These are phyloP conservation scores for Porites lutea DNA, from an alignment of 64 coral and sea anemone species.

Conservation along the genomic window DNA sequence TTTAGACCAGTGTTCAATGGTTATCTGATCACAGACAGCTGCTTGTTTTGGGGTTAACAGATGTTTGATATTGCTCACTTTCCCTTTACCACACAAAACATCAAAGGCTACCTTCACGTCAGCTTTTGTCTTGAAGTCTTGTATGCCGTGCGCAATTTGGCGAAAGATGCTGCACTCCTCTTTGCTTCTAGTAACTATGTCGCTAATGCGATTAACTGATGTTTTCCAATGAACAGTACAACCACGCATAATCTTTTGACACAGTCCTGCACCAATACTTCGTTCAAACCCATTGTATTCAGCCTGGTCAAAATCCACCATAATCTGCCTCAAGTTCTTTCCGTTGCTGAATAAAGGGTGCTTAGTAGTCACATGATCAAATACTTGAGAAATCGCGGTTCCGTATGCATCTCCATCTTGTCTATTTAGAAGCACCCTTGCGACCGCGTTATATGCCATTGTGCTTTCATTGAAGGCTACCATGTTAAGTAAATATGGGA, in stretches of 20 bases:
- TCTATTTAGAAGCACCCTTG: slow-evolving; percentile 19
- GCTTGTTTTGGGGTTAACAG: not conserved
- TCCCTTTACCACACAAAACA: slow-evolving; percentile 39
- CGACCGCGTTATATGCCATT: slow-evolving; percentile 21
- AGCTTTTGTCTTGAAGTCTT: not conserved
- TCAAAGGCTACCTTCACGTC: slow-evolving; percentile 27
- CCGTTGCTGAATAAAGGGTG: slow-evolving; percentile 24
- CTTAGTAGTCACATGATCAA: slow-evolving; percentile 1
- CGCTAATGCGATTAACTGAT: slow-evolving; percentile 39
- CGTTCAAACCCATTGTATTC: slow-evolving; percentile 28
- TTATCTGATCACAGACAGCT: not conserved
- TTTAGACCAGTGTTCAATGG: slow-evolving; percentile 25
- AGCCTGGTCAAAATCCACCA: slow-evolving; percentile 53
- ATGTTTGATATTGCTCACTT: not conserved
- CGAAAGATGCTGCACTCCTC: slow-evolving; percentile 38
- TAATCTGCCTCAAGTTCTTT: not conserved
- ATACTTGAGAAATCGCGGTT: slow-evolving; percentile 15
- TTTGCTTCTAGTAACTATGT: slow-evolving; percentile 14
- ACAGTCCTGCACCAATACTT: not conserved
- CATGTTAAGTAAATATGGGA: slow-evolving; percentile 60
- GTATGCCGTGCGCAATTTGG: not conserved
- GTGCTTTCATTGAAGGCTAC: slow-evolving; percentile 50
- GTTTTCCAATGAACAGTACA: slow-evolving; percentile 47
- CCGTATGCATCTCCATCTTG: slow-evolving; percentile 52
- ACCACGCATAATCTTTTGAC: slow-evolving; percentile 37